Conservation (phyloP, 2,113 vertebrate species). For the Protobothrops flavoviridis region DNA sequence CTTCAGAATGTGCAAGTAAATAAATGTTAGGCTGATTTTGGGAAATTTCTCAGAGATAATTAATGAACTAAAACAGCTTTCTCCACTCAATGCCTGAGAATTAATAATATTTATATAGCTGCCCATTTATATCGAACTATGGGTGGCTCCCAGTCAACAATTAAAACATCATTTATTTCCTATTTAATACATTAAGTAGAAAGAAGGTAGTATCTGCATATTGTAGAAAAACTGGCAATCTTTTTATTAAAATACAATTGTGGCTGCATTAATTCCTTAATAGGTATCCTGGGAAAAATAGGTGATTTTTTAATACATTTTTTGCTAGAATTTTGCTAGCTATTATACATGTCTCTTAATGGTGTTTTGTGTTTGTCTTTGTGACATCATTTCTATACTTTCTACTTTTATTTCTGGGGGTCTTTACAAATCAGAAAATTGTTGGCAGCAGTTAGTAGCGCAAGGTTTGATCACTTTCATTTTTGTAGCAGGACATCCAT, state of each 20-base stretch:
- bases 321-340: not conserved
- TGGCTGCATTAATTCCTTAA: not conserved
- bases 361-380: not conserved
- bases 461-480: not conserved
- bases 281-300: not conserved
- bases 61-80: not conserved
- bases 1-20: not conserved
- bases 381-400: not conserved
- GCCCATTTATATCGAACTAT: not conserved
- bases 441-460: too few relatives aligned
- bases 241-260: not conserved
- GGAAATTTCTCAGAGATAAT: not conserved
- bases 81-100: not conserved
- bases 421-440: not conserved
- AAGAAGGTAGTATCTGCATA: not conserved
- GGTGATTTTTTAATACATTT: not conserved
- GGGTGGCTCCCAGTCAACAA: not conserved
- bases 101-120: not conserved
- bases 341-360: not conserved
- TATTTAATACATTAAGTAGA: not conserved
- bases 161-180: not conserved
- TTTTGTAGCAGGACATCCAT: not conserved
- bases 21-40: not conserved
- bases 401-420: not conserved
- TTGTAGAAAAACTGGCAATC: not conserved